These are phyloP conservation scores for Pangasianodon gigas DNA, from an alignment of 2,113 vertebrate genomes.

Conservation along the genomic window DNA sequence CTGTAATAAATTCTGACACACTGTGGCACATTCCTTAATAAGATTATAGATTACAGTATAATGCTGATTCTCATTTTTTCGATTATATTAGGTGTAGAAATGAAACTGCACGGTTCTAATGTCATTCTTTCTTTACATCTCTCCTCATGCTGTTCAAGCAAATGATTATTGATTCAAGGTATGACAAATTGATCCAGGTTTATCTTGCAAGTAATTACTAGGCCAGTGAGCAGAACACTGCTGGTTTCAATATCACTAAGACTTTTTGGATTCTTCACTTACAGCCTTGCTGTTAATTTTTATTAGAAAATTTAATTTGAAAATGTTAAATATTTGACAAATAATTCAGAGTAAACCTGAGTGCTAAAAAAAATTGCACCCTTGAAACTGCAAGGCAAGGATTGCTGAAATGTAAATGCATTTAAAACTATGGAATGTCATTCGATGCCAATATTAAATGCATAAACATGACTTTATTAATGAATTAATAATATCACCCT, in stretches of 20 bases:
- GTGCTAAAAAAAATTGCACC: background rate
- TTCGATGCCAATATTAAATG: background rate
- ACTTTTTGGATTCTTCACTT: background rate
- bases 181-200: slow-evolving; percentile 17
- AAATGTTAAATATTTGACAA: too few relatives aligned
- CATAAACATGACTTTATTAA: background rate
- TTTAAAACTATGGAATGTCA: background rate
- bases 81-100: background rate
- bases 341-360: background rate
- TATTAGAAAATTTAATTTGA: background rate
- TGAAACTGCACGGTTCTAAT: background rate
- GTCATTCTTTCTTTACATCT: background rate
- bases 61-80: background rate
- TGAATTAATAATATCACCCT: background rate
- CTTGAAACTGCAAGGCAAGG: background rate
- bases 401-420: background rate
- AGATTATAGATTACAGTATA: slow-evolving; percentile 26
- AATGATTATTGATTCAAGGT: slow-evolving; percentile 31
- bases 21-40: background rate
- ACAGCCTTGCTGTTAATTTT: background rate
- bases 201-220: slow-evolving; percentile 12
- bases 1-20: slow-evolving; percentile 27
- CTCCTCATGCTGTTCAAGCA: background rate
- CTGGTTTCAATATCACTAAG: background rate
- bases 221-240: background rate